phyloP scores from a whole-genome alignment of 2,113 vertebrate genomes.

The Pterophyllum scalare region DNA sequence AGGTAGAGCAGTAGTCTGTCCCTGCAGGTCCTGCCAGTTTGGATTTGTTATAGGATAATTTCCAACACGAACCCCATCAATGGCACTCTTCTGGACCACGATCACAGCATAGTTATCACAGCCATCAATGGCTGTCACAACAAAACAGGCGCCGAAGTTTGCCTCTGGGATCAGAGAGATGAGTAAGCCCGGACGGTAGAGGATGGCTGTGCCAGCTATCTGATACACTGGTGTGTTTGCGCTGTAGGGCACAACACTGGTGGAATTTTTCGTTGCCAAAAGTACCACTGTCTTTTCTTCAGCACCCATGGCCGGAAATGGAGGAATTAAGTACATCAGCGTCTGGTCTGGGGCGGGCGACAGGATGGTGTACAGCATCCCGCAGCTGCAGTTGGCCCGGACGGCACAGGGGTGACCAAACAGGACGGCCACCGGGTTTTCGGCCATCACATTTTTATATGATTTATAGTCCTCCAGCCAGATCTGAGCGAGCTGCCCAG shows the following conservation, averaged over 20 bases:
- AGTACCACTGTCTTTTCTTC: neutral
- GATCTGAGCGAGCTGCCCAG: constrained; percentile 25
- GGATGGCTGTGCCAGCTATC: neutral
- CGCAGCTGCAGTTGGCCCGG: constrained; percentile 51
- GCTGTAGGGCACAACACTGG: accelerated
- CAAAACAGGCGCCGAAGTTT: constrained; percentile 66
- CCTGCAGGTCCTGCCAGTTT: constrained; percentile 19
- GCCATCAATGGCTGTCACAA: accelerated
- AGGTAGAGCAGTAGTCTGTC: neutral
- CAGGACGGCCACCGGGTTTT: constrained; percentile 39
- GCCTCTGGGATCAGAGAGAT: constrained; percentile 58
- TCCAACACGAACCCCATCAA: neutral
- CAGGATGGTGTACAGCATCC: constrained; percentile 57
- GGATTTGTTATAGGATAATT: accelerated
- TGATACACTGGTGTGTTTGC: accelerated
- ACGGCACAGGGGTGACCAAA: constrained; percentile 68
- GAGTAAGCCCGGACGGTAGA: constrained; percentile 46
- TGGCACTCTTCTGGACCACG: constrained; percentile 29
- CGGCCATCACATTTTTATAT: neutral
- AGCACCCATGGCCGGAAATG: accelerated
- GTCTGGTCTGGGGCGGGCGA: accelerated
- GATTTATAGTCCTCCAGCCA: accelerated
- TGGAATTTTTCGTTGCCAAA: neutral
- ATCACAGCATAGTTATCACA: constrained; percentile 3
- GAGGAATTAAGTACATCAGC: constrained; percentile 55